These are phyloP conservation scores for Sacculina carcini DNA, from an alignment of 2,888 invertebrate species.

Conservation along the genomic window DNA sequence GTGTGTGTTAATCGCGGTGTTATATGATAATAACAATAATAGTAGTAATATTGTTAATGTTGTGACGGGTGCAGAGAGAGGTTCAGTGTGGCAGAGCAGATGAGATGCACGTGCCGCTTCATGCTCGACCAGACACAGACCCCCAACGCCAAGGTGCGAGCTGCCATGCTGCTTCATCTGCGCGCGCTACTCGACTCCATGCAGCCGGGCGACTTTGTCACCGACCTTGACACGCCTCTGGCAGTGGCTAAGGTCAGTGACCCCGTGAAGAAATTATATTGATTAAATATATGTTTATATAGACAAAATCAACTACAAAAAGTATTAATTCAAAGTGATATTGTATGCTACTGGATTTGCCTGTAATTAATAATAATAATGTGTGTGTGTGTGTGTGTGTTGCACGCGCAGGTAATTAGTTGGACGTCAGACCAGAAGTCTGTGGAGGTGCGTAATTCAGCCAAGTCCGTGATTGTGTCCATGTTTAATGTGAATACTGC, in stretches of 20 bases:
- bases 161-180: slow-evolving; percentile 24
- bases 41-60: slow-evolving; percentile 6
- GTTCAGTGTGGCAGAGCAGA: slow-evolving; percentile 32
- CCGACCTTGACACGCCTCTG: not conserved
- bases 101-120: slow-evolving; percentile 36
- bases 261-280: too few species aligned
- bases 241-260: not conserved
- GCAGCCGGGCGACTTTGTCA: slow-evolving; percentile 11
- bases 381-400: too few species aligned
- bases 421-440: slow-evolving; percentile 43
- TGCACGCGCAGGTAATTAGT: slow-evolving; percentile 37
- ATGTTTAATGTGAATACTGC: slow-evolving; percentile 75
- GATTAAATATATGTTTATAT: not conserved
- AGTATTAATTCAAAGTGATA: too few species aligned
- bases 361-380: too few species aligned
- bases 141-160: slow-evolving; percentile 39
- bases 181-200: slow-evolving; percentile 13
- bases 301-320: not conserved
- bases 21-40: not conserved
- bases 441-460: slow-evolving; percentile 33
- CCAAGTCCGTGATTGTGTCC: slow-evolving; percentile 41
- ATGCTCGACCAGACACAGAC: slow-evolving; percentile 76
- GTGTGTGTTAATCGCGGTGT: too few species aligned
- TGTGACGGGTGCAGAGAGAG: slow-evolving; percentile 23
- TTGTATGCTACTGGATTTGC: too few species aligned